Conservation (phyloP, 92 coral and sea anemone genomes). For the Porites rus region DNA sequence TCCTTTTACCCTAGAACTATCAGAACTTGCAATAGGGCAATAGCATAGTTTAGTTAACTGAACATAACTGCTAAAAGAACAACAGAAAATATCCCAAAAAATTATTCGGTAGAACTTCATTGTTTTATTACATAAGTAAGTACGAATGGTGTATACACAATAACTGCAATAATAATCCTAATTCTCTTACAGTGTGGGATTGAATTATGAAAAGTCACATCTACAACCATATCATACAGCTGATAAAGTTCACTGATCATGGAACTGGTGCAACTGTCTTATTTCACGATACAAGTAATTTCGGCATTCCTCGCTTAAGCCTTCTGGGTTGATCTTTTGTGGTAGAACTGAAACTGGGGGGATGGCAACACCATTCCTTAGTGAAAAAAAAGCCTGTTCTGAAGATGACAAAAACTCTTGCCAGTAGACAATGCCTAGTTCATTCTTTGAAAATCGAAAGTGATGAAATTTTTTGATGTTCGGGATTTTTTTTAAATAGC, state of each 20-base stretch:
- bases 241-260: background rate
- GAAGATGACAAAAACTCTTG: background rate
- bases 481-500: no score
- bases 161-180: background rate
- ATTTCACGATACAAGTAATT: background rate
- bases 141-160: background rate
- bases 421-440: background rate
- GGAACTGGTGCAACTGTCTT: background rate
- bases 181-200: background rate
- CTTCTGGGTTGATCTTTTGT: background rate
- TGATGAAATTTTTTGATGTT: no score
- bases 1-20: no score
- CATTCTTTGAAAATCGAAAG: no score
- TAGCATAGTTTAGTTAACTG: background rate
- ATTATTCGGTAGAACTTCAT: background rate
- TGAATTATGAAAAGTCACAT: background rate
- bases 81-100: background rate
- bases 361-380: background rate
- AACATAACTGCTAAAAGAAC: background rate
- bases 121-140: background rate
- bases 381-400: background rate
- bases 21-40: no score
- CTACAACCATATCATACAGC: no score
- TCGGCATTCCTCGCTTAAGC: background rate
- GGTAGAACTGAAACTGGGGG: background rate